Evolutionary conservation across 2,888 invertebrate genomes (phyloP).

Genomic region (Colletes collaris): DNA sequence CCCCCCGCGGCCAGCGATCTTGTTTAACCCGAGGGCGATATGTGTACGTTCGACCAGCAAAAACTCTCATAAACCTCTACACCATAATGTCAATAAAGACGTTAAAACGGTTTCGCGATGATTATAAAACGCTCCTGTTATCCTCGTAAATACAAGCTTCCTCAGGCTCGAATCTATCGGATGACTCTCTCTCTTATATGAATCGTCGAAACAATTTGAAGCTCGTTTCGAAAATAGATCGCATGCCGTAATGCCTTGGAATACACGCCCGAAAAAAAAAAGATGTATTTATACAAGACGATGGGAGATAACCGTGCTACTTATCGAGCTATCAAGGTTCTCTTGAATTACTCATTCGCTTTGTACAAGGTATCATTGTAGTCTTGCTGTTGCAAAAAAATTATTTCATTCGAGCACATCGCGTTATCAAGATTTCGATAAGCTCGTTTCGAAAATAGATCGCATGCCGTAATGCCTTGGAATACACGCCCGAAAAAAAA

Average conservation of each 20-base stretch:
- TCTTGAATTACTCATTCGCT: background rate
- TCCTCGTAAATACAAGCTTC: background rate
- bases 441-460: too few species aligned
- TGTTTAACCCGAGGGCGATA: background rate
- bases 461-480: background rate
- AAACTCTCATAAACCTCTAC: slow-evolving; percentile 17
- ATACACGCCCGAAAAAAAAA: background rate
- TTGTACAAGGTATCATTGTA: too few species aligned
- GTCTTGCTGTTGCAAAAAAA: too few species aligned
- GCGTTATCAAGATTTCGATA: too few species aligned
- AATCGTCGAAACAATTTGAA: too few species aligned
- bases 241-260: background rate
- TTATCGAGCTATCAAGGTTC: background rate
- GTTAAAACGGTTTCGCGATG: background rate
- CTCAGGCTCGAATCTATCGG: too few species aligned
- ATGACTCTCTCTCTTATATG: too few species aligned
- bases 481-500: background rate
- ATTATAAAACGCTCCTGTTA: background rate
- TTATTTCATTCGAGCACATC: too few species aligned
- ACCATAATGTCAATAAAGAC: slow-evolving; percentile 5
- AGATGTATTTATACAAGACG: too few species aligned
- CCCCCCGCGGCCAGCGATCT: slow-evolving; percentile 4
- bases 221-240: too few species aligned
- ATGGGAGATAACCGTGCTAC: background rate
- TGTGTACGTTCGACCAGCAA: background rate